Evolutionary conservation across 2,113 vertebrate species (phyloP), one percentile per base, ranked within the genome.

Genomic region (Plotosus lineatus): DNA sequence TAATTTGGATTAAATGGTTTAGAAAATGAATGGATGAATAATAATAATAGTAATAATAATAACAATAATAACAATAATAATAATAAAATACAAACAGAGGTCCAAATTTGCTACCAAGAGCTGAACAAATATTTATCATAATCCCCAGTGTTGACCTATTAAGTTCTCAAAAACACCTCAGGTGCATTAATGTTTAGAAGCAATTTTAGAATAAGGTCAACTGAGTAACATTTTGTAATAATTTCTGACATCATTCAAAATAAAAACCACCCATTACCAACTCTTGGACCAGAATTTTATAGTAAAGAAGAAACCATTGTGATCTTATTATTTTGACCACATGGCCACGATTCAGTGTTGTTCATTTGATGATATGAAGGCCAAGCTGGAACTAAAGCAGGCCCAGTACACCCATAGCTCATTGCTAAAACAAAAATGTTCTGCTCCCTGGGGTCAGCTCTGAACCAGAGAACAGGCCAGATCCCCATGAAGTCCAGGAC

Each of bases 401-500:
- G 71, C 61, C 76, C 60, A 71, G 68, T 61, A 33, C 53, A 60
- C 65, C 53, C 55, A 82, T 75, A 65, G 72, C 63, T 80, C 77
- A 69, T 69, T 58, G 60, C 75, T 83, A 51, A 83, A 31, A 38
- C 28, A 51, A 73, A n/a, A 73, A 73, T 73, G 69, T 51, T 73
- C 42, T 73, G 46, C 69, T 73, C 69, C 69, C 69, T 73, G 69
- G 69, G 69, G 69, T 75, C 72, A 71, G 4, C 31, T 23, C 21
- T 71, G 38, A 85, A 82, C 78, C 81, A 82, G 31, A 71, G 68
- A 68, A 66, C 85, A 86, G 86, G 73, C 28, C 63, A 40, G 74
- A 78, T 83, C 85, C 78, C 63, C 82, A 84, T 83, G 86, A 86
- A 86, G 78, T 88, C 84, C 55, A 61, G 78, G 55, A 77, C 88